Evolutionary conservation across 2,797 vertebrate genomes (phyloP).

Genomic region (Periparus ater): DNA sequence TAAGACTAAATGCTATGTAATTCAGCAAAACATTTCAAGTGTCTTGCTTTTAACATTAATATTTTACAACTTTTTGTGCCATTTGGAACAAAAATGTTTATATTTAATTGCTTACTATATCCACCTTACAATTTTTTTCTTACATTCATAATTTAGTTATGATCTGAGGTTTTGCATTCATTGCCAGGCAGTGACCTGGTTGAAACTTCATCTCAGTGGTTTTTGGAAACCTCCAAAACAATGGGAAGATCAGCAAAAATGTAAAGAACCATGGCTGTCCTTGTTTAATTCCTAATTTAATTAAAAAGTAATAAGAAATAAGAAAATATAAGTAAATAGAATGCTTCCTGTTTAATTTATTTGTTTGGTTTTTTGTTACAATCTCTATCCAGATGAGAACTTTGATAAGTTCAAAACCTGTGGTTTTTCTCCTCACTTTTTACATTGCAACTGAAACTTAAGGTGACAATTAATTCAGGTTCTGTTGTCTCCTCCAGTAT

Average conservation of each 20-base stretch:
- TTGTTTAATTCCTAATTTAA: not conserved
- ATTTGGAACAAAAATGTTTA: not conserved
- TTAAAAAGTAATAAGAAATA: not conserved
- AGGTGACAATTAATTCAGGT: not conserved
- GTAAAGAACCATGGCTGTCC: not conserved
- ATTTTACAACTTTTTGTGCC: not conserved
- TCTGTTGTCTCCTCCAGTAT: not conserved
- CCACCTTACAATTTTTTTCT: not conserved
- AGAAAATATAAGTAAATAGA: not conserved
- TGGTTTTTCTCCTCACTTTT: not conserved
- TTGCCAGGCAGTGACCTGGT: not conserved
- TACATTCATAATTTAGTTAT: not conserved
- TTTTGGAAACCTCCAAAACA: not conserved
- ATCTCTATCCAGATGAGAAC: not conserved
- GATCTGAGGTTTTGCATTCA: not conserved
- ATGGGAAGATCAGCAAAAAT: not conserved
- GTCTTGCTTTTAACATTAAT: not conserved
- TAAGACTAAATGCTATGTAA: not conserved
- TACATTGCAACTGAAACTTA: not conserved
- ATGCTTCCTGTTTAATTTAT: not conserved
- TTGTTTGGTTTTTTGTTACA: not conserved
- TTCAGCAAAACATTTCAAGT: not conserved
- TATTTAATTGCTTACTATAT: not conserved
- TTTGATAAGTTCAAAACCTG: not conserved
- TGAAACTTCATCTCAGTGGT: not conserved